These are phyloP conservation scores for Cydia strobilella DNA, from an alignment of 1,140 invertebrate genomes.

Conservation along the genomic window DNA sequence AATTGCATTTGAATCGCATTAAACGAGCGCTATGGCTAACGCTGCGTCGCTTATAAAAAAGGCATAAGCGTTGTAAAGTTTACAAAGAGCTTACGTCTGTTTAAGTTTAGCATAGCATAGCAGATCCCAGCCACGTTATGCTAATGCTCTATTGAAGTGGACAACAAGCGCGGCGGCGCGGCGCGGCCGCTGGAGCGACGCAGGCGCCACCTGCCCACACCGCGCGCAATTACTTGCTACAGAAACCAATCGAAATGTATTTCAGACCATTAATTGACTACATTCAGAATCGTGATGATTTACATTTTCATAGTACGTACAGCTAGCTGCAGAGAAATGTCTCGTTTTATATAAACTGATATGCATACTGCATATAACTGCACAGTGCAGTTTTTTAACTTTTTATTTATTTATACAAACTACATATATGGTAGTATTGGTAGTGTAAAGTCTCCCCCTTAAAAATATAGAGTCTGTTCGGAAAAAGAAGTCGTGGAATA, in stretches of 20 bases:
- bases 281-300: neutral
- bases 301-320: neutral
- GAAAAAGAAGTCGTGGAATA: too few species aligned
- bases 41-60: neutral
- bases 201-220: conserved; percentile 57
- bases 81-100: neutral
- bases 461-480: too few species aligned
- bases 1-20: conserved; percentile 19
- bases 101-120: neutral
- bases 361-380: too few species aligned
- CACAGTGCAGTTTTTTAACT: too few species aligned
- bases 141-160: conserved; percentile 43
- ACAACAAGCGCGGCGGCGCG: conserved; percentile 37
- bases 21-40: neutral
- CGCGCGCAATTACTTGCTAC: conserved; percentile 37
- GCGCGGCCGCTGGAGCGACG: conserved; percentile 38
- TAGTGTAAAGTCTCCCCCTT: too few species aligned
- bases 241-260: conserved; percentile 8
- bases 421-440: too few species aligned
- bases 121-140: conserved; percentile 42
- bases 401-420: too few species aligned
- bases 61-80: neutral
- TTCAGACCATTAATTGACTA: neutral
- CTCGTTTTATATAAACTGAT: too few species aligned
- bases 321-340: neutral